phyloP scores from a whole-genome alignment of 2,113 vertebrate genomes.

The Percopsis transmontana region DNA sequence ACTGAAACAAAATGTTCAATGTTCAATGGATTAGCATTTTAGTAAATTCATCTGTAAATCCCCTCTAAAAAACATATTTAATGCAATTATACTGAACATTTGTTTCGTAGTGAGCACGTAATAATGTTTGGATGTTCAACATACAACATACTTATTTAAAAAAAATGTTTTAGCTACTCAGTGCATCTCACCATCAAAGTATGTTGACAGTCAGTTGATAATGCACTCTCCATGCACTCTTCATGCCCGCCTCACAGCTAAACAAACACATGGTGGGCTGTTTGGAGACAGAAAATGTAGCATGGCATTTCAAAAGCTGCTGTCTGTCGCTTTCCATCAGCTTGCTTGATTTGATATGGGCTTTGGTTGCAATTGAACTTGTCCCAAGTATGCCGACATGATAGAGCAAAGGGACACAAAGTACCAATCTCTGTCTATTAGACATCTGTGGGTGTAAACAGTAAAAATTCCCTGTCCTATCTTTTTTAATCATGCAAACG shows the following conservation, averaged over 20 bases:
- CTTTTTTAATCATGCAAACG: constrained; percentile 31
- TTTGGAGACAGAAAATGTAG: constrained; percentile 25
- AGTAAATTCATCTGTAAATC: no score
- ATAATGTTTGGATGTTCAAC: neutral
- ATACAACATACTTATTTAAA: neutral
- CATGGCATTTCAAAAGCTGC: constrained; percentile 38
- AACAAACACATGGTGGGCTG: constrained; percentile 40
- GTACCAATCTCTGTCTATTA: constrained; percentile 20
- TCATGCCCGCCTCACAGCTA: constrained; percentile 17
- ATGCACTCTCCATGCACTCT: neutral
- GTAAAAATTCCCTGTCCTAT: constrained; percentile 16
- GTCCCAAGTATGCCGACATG: constrained; percentile 33
- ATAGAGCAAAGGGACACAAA: constrained; percentile 37
- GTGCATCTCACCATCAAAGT: constrained; percentile 27
- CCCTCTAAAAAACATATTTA: no score
- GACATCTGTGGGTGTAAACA: constrained; percentile 26
- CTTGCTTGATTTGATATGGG: constrained; percentile 56
- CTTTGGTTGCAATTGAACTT: constrained; percentile 47
- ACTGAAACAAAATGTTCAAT: no score
- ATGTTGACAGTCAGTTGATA: neutral
- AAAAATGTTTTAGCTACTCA: neutral
- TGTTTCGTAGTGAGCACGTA: neutral
- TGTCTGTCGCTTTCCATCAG: constrained; percentile 37
- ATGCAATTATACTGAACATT: no score
- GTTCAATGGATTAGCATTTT: no score